These are phyloP conservation scores for Girardia tigrina DNA, from an alignment of 2,888 invertebrate genomes.

Conservation along the genomic window DNA sequence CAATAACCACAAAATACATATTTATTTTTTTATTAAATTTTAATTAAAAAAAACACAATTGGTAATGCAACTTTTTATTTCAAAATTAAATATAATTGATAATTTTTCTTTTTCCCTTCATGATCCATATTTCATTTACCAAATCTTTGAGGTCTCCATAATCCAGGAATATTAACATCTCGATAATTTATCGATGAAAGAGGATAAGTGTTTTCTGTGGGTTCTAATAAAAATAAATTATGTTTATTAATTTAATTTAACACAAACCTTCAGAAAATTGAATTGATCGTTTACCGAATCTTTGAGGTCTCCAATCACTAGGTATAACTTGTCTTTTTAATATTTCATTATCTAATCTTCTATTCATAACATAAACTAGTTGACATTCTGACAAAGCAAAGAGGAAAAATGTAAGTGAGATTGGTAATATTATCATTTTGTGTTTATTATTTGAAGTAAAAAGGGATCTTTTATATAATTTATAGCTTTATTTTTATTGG, in stretches of 20 bases:
- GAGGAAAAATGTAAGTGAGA: neutral
- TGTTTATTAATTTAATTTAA: neutral
- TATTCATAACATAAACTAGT: neutral
- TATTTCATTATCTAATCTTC: neutral
- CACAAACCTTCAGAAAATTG: neutral
- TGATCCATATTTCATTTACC: neutral
- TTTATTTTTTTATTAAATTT: too few relatives aligned
- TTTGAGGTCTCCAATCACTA: neutral
- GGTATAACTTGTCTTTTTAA: slow-evolving; percentile 3
- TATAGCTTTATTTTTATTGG: neutral
- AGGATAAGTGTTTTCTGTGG: neutral
- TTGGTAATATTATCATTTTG: neutral
- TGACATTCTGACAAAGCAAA: neutral
- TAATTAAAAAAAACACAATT: too few relatives aligned
- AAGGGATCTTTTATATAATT: neutral
- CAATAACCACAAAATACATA: too few relatives aligned
- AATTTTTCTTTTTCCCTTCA: too few relatives aligned
- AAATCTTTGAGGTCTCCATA: neutral
- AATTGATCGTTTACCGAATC: neutral
- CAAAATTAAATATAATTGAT: too few relatives aligned
- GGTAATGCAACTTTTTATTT: too few relatives aligned
- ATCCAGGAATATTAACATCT: neutral
- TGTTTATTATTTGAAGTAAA: neutral
- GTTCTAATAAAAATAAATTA: neutral
- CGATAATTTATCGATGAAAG: neutral